These are phyloP conservation scores for Stigmatopora nigra DNA, from an alignment of 2,113 vertebrate genomes.

Conservation along the genomic window DNA sequence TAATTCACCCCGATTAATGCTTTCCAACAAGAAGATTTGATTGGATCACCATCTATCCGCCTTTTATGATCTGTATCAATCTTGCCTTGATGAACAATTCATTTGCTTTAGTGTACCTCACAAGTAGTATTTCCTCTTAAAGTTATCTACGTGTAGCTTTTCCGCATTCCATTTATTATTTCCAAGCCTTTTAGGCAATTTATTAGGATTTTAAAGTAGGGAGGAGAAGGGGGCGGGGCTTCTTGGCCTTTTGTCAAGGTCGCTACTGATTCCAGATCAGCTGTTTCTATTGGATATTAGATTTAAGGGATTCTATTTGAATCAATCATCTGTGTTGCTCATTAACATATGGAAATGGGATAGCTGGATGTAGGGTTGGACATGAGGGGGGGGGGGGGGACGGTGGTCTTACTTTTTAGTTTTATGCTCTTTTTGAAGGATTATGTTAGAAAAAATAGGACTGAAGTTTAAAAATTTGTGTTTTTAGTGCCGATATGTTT, in stretches of 20 bases:
- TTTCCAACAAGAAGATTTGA: slow-evolving; percentile 14
- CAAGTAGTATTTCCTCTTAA: not conserved
- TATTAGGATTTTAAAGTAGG: not conserved
- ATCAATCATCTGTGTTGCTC: slow-evolving; percentile 16
- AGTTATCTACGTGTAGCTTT: not conserved
- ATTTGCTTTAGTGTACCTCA: slow-evolving; percentile 6
- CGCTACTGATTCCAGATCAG: slow-evolving; percentile 19
- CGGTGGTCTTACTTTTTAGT: slow-evolving; percentile 18
- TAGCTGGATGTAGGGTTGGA: not conserved
- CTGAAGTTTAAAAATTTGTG: slow-evolving; percentile 19
- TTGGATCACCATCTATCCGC: slow-evolving; percentile 5
- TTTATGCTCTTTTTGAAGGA: slow-evolving; percentile 29
- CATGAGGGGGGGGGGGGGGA: slow-evolving; percentile 10
- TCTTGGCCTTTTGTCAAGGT: slow-evolving; percentile 5
- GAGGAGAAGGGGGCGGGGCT: not conserved
- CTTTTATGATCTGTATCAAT: slow-evolving; percentile 2
- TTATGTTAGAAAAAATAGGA: slow-evolving; percentile 29
- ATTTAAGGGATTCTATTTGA: slow-evolving; percentile 9
- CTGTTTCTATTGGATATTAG: slow-evolving; percentile 7
- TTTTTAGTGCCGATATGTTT: slow-evolving; percentile 29
- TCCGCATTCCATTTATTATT: not conserved
- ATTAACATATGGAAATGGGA: not conserved
- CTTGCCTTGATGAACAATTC: not conserved
- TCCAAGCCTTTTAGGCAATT: not conserved
- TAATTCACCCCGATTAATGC: slow-evolving; percentile 9